Evolutionary conservation across 2,797 vertebrate genomes (phyloP).

Genomic region (Gorsachius magnificus): DNA sequence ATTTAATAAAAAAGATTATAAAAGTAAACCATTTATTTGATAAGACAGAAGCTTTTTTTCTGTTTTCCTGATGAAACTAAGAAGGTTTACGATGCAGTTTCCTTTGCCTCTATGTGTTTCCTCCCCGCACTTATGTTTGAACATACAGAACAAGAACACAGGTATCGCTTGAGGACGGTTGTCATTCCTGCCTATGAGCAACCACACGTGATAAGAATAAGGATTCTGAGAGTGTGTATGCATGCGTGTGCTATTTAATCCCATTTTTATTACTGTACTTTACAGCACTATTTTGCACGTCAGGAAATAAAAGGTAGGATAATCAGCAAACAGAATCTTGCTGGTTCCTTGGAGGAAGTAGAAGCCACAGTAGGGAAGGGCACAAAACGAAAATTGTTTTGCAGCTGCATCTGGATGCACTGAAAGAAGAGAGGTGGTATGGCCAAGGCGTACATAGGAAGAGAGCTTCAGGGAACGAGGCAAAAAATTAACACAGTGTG

Average conservation of each 20-base stretch:
- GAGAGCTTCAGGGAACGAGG: background rate
- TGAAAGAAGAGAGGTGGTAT: background rate
- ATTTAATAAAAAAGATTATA: background rate
- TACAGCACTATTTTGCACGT: background rate
- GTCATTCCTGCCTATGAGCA: background rate
- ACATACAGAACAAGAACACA: background rate
- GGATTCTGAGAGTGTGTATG: background rate
- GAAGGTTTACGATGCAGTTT: background rate
- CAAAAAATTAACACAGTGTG: accelerated
- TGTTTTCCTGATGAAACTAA: background rate
- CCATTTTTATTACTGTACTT: background rate
- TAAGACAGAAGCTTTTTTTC: background rate
- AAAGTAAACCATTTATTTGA: background rate
- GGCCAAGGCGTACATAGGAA: background rate
- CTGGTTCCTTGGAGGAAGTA: background rate
- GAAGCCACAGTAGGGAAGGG: background rate
- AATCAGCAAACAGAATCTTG: background rate
- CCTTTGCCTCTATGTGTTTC: background rate
- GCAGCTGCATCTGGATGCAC: background rate
- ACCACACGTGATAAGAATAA: accelerated
- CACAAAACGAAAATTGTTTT: background rate
- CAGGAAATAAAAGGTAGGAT: background rate
- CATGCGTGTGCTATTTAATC: background rate
- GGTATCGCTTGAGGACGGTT: accelerated
- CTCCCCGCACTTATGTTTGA: background rate